Conservation (phyloP, 2,113 vertebrate genomes). For the Pampusana beccarii region DNA sequence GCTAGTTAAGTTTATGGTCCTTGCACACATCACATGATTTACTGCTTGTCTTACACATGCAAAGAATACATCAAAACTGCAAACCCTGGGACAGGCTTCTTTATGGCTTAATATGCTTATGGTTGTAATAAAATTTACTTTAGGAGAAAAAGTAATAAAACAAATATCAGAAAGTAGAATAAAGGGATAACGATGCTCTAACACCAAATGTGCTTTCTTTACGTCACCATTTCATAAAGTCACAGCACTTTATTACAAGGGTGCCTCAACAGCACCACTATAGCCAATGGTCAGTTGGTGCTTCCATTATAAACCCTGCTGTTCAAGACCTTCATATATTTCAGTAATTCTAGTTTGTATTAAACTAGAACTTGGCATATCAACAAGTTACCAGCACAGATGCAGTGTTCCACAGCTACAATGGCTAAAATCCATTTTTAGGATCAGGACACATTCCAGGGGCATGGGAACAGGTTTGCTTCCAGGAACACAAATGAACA, state of each 20-base stretch:
- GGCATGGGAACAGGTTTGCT: not conserved
- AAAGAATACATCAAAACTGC: conserved; percentile 22
- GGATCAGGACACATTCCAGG: not conserved
- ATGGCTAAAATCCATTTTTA: not conserved
- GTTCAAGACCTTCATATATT: not conserved
- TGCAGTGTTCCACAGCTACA: not conserved
- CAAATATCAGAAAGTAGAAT: conserved; percentile 55
- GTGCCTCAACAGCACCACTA: not conserved
- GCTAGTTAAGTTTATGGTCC: not conserved
- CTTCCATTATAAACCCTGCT: conserved; percentile 6
- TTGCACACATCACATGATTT: not conserved
- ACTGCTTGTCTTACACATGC: not conserved
- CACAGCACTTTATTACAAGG: not conserved
- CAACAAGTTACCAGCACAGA: not conserved
- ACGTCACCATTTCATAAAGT: not conserved
- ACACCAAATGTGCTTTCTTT: conserved; percentile 48
- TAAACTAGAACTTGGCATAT: not conserved
- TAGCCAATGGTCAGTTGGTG: conserved; percentile 26
- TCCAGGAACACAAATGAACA: not conserved
- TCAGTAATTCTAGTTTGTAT: not conserved
- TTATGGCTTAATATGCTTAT: conserved; percentile 36
- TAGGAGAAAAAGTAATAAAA: conserved; percentile 62
- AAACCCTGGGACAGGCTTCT: conserved; percentile 13
- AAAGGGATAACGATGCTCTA: conserved; percentile 60
- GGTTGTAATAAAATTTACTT: conserved; percentile 59